Evolutionary conservation across 2,888 invertebrate genomes (phyloP).

Genomic region (Macrosoma leucophasiata): DNA sequence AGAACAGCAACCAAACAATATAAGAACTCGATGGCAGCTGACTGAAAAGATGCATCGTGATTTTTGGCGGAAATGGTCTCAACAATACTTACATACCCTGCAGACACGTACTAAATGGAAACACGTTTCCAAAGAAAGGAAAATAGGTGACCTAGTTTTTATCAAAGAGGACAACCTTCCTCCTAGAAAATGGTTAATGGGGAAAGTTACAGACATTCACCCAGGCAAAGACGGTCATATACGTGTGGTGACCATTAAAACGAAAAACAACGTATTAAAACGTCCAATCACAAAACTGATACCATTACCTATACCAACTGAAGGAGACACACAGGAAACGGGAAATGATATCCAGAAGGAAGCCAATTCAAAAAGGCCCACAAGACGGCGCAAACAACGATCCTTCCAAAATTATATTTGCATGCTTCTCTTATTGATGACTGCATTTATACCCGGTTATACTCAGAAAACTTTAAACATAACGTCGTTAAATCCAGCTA

Average conservation of each 20-base stretch:
- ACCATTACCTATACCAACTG: too few relatives aligned
- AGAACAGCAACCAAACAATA: neutral
- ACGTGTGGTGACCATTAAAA: conserved; percentile 8
- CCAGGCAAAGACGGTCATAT: conserved; percentile 13
- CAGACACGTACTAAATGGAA: conserved; percentile 13
- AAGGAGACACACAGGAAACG: too few relatives aligned
- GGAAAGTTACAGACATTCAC: conserved; percentile 5
- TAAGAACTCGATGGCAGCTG: conserved; percentile 7
- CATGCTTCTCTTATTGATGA: too few relatives aligned
- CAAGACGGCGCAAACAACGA: too few relatives aligned
- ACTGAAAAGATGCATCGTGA: conserved; percentile 13
- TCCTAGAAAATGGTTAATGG: conserved; percentile 9
- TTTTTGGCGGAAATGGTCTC: conserved; percentile 14
- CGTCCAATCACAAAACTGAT: conserved; percentile 3
- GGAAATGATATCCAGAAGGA: too few relatives aligned
- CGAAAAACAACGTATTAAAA: conserved; percentile 3
- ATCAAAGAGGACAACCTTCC: conserved; percentile 9
- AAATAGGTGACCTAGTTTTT: conserved; percentile 8
- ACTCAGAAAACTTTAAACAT: too few relatives aligned
- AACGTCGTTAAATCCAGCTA: too few relatives aligned
- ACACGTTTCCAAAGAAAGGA: neutral
- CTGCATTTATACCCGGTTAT: too few relatives aligned
- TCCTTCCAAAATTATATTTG: too few relatives aligned
- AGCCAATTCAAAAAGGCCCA: too few relatives aligned
- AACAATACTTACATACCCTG: conserved; percentile 9